These are phyloP conservation scores for Drosophila recens DNA, from an alignment of 2,888 invertebrate species.

Conservation along the genomic window DNA sequence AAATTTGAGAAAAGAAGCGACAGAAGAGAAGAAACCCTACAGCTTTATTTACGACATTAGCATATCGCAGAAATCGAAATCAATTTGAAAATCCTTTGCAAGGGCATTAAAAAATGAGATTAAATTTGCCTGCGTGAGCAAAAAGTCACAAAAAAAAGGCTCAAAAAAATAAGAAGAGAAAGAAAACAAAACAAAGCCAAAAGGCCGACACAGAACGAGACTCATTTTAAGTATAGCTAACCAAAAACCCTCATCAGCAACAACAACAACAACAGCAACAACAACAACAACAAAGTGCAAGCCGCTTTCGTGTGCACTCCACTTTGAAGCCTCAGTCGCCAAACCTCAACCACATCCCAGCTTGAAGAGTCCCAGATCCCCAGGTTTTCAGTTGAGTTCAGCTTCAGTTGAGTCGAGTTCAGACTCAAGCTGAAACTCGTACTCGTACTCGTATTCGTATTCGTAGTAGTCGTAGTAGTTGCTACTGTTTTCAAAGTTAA, in stretches of 20 bases:
- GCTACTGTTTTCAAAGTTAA: constrained; percentile 83
- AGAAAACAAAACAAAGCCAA: constrained; percentile 54
- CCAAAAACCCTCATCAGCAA: constrained; percentile 72
- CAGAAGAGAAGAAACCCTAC: constrained; percentile 39
- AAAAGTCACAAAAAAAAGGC: constrained; percentile 30
- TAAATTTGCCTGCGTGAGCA: constrained; percentile 74
- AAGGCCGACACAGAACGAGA: constrained; percentile 61
- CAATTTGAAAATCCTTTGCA: constrained; percentile 82
- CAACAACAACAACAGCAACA: constrained; percentile 32
- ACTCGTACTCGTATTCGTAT: no score
- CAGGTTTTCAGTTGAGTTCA: background rate
- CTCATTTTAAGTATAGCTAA: constrained; percentile 73
- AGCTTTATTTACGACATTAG: constrained; percentile 80
- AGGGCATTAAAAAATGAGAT: constrained; percentile 73
- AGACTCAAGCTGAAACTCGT: constrained; percentile 14
- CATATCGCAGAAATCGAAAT: constrained; percentile 69
- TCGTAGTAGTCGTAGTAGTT: constrained; percentile 57
- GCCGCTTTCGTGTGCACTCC: constrained; percentile 74
- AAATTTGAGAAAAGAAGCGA: background rate
- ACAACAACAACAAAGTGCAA: constrained; percentile 77
- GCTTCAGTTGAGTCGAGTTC: constrained; percentile 4
- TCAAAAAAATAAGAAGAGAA: constrained; percentile 28
- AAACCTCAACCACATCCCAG: constrained; percentile 27
- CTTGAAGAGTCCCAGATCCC: constrained; percentile 54
- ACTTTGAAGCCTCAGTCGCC: constrained; percentile 56